Evolutionary conservation across 2,797 vertebrate genomes (phyloP), one percentile per base, ranked within the genome.

Genomic region (Sebastes oblongus): DNA sequence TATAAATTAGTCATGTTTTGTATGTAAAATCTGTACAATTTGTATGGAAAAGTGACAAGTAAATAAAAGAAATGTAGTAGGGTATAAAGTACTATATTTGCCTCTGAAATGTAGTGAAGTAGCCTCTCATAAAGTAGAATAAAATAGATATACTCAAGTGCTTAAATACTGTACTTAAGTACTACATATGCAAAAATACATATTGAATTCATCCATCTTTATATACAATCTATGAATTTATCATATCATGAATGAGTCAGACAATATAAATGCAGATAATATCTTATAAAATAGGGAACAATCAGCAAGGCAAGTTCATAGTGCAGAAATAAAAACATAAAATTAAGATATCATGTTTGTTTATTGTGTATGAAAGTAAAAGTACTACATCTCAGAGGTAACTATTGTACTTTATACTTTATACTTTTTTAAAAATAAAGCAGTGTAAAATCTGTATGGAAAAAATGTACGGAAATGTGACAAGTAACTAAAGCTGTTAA

Each of bases 231-330:
- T 62, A 11, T 34, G 20, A n/a, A 30, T 20, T 27, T 5, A 27
- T 18, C 30, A n/a, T 39, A 14, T 34, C 3, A 64, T 64, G n/a
- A 65, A 65, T 65, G 62, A 42, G 8, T 42, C 34, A 42, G 7
- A 24, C 1, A 24, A 24, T 65, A 39, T 24, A 24, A 24, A 8
- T 22, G n/a, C 25, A 59, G 25, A 29, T 2, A 16, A 3, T 20
- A 60, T 4, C 1, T 62, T 22, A 20, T 3, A 4, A 22, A 14
- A 50, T 50, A 20, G 16, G 42, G 16, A 18, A 0, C 0, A 18
- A 18, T 46, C 42, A 46, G 16, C 42, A 46, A 46, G 16, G 42
- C 42, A 46, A 46, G 42, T 46, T 46, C 42, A 18, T 46, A 46
- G 3, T 46, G 0, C 42, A 46, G 16, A 16, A 46, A 46, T 18